Base-by-base conservation (phyloP, 2,797 vertebrate species). In the Anguilla obscura region DNA sequence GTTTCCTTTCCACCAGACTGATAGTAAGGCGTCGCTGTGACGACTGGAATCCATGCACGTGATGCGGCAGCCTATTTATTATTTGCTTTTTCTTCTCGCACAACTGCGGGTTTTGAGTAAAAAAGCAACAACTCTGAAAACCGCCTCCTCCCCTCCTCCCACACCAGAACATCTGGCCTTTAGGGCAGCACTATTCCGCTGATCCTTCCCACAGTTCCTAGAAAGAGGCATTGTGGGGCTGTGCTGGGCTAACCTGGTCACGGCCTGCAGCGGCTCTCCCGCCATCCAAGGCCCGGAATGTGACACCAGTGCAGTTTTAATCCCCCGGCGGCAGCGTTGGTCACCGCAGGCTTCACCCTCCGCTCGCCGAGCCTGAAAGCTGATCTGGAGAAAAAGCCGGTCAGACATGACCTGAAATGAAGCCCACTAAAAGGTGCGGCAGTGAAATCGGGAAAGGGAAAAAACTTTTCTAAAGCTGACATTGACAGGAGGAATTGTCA, bases 381-480 rank as follows among this genome's bases (percentile, higher is more conserved):
- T 82, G 79, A 82, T n/a, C 36, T 36, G 36, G 36, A 45, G 40
- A 45, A 45, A 14, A 18, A 86, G 18, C 87, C 52, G 33, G 87
- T 88, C 86, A 93, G 93, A 94, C 93, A 94, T 94, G 94, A 93
- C 93, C 93, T 91, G 92, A 90, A 83, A 90, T 93, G 94, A 95
- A 91, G 27, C 79, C 12, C 50, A 56, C 50, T 14, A 3, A 83
- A 0, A 54, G 52, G 24, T 40, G 18, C 1, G 30, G 52, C 86
- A 36, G 4, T 87, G 50, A 80, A 52, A 87, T 87, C 52, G 54
- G 54, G n/a, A 85, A 85, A 24, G 18, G 16, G 9, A 18, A 36
- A 14, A 74, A 74, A 71, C n/a, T 71, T 12, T 33, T 9, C 9
- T 30, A 12, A 84, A 50, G 21, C 18, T 30, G 18, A 12, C 14